Conservation (phyloP, 92 coral and sea anemone genomes). For the Montipora capitata region DNA sequence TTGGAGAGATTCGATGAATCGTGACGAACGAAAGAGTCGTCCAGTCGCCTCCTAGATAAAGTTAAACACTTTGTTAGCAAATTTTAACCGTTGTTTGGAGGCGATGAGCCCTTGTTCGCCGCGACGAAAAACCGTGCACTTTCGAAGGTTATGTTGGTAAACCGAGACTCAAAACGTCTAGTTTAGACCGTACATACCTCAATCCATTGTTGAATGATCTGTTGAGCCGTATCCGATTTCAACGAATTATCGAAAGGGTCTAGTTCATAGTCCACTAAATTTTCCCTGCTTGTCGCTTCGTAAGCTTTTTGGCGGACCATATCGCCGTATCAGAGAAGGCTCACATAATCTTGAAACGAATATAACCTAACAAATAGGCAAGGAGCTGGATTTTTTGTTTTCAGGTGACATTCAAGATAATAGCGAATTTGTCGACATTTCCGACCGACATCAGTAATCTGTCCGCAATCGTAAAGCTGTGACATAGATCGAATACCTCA, state of each 20-base stretch:
- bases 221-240: slow-evolving; percentile 88
- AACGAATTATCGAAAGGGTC: slow-evolving; percentile 52
- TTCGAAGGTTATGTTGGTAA: slow-evolving; percentile 46
- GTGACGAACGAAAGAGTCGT: slow-evolving; percentile 65
- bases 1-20: slow-evolving; percentile 71
- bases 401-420: slow-evolving; percentile 17
- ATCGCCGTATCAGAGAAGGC: slow-evolving; percentile 10
- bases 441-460: neutral
- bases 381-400: slow-evolving; percentile 11
- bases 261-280: slow-evolving; percentile 19
- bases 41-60: slow-evolving; percentile 77
- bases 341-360: slow-evolving; percentile 31
- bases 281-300: slow-evolving; percentile 15
- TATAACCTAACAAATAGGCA: neutral
- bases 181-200: slow-evolving; percentile 78
- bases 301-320: slow-evolving; percentile 51
- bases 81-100: slow-evolving; percentile 9
- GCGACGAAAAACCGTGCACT: slow-evolving; percentile 41
- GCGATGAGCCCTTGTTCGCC: slow-evolving; percentile 28
- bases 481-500: slow-evolving; percentile 47
- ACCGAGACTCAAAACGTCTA: slow-evolving; percentile 59
- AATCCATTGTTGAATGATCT: slow-evolving; percentile 86
- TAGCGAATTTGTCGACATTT: slow-evolving; percentile 22
- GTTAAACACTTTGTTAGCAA: slow-evolving; percentile 29
- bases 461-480: slow-evolving; percentile 8